Evolutionary conservation across 53 echinoderm and acorn worm genomes (phyloP), one percentile per base, ranked within the genome.

Genomic region (Holothuria scabra): DNA sequence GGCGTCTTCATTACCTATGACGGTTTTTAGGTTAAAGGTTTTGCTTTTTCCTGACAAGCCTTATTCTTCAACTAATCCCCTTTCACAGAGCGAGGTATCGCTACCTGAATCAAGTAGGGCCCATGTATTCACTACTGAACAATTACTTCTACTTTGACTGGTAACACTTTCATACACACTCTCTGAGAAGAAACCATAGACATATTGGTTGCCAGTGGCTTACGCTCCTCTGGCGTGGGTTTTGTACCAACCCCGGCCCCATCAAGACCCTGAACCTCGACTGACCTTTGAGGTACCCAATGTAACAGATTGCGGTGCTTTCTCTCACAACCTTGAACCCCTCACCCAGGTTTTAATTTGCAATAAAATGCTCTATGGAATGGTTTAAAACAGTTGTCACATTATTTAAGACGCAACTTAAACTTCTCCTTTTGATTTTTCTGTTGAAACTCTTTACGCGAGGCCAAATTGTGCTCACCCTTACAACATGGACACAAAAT

Each of bases 1-100:
- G 8, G 30, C 34, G 19, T 67, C 16, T n/a, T 26, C 29, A 22
- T 11, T 76, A 44, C 76, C 76, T 14, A 25, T 49, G 8, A 83
- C 30, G 4, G 83, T 83, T 25, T 19, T 58, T 23, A 80, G 34
- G 59, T 23, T 65, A 44, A 86, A 86, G 21, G 56, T 46, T 46
- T 59, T 83, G 25, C 11, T 32, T 20, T 26, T 20, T 12, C 88
- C 83, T 14, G 38, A 21, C 30, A 88, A 34, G 5, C 79, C 67
- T 18, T 85, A 65, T n/a, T 69, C 66, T 60, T 80, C 60, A 28
- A 78, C 89, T 14, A 89, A 41, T 29, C 59, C 46, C 56, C 66
- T 49, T 66, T 89, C 70, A 63, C 89, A 85, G 3, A 89, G 70
- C 12, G 80, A 85, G 21, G 70, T 85, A 60, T 85, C 85, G 46